These are phyloP conservation scores for Semaprochilodus insignis DNA, from an alignment of 2,797 vertebrate genomes.

Conservation along the genomic window DNA sequence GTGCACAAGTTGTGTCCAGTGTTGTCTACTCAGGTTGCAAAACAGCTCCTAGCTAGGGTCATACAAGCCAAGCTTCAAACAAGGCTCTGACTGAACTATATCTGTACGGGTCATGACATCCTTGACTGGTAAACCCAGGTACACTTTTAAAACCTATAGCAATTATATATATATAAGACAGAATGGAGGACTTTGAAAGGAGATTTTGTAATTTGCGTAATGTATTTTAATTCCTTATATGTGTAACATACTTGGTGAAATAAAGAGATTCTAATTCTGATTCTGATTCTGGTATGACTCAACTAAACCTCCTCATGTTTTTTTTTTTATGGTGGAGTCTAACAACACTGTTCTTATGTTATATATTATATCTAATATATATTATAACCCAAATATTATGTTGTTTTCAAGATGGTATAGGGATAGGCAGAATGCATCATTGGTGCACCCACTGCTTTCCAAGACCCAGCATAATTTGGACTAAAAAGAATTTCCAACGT, in stretches of 20 bases:
- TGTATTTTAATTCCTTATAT: neutral
- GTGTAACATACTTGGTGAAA: too few relatives aligned
- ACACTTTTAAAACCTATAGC: neutral
- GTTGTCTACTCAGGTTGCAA: conserved; percentile 58
- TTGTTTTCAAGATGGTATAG: neutral
- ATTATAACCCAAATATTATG: neutral
- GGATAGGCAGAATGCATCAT: neutral
- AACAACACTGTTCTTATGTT: neutral
- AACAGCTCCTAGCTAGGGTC: conserved; percentile 43
- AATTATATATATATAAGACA: too few relatives aligned
- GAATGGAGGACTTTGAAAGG: neutral
- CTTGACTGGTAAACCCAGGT: conserved; percentile 1
- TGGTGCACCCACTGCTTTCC: neutral
- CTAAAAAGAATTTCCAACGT: too few relatives aligned
- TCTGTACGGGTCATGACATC: conserved; percentile 36
- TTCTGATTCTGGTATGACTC: too few relatives aligned
- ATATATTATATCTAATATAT: neutral
- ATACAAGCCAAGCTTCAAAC: conserved; percentile 44
- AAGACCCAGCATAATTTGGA: too few relatives aligned
- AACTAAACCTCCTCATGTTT: too few relatives aligned
- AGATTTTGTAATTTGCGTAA: neutral
- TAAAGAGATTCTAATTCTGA: too few relatives aligned
- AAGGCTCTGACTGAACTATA: conserved; percentile 33
- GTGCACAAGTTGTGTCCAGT: conserved; percentile 23
- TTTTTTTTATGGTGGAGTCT: neutral